phyloP scores from a whole-genome alignment of 2,888 invertebrate species.

The Laothoe populi region DNA sequence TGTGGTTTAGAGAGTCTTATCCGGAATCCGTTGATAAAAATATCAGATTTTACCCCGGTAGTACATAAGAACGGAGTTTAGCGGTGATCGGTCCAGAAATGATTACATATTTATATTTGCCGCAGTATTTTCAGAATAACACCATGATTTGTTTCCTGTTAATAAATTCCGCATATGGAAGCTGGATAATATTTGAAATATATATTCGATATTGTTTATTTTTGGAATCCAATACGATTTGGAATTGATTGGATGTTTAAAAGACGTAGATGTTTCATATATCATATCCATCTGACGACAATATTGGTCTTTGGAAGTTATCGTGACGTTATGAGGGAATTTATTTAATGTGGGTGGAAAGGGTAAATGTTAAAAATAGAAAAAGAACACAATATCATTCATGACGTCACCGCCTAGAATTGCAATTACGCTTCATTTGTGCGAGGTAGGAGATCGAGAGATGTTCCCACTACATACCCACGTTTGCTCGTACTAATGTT shows the following conservation, averaged over 20 bases:
- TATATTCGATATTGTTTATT: slow-evolving; percentile 29
- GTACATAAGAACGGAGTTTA: background rate
- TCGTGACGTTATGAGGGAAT: background rate
- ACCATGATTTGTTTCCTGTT: slow-evolving; percentile 29
- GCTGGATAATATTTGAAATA: slow-evolving; percentile 25
- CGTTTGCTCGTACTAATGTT: no score
- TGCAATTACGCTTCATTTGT: no score
- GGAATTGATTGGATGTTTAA: slow-evolving; percentile 12
- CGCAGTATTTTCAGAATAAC: slow-evolving; percentile 38
- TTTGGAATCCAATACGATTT: slow-evolving; percentile 16
- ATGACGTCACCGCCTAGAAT: no score
- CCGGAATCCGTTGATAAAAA: slow-evolving; percentile 4
- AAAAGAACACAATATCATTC: no score
- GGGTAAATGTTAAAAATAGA: no score
- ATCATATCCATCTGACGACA: background rate
- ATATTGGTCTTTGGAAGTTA: background rate
- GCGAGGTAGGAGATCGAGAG: no score
- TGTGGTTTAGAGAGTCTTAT: background rate
- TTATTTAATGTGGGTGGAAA: no score
- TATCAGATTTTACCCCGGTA: slow-evolving; percentile 10
- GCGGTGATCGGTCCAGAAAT: slow-evolving; percentile 40
- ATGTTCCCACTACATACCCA: no score
- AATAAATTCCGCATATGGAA: slow-evolving; percentile 29
- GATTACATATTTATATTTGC: slow-evolving; percentile 47
- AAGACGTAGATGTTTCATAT: background rate